phyloP scores from a whole-genome alignment of 2,113 vertebrate genomes.

The Toxotes jaculatrix region DNA sequence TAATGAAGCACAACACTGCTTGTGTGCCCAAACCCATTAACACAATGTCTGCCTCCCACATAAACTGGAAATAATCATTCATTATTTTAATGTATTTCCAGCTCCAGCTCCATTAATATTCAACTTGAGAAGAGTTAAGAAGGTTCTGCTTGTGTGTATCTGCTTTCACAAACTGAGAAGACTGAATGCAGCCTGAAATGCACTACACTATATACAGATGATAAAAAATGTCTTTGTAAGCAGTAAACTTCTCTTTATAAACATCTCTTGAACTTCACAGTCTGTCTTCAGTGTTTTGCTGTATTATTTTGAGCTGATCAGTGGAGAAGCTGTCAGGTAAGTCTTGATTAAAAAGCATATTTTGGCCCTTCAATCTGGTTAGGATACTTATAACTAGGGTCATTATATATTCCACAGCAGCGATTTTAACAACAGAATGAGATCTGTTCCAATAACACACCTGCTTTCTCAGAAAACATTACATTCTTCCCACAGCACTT shows the following conservation, averaged over 20 bases:
- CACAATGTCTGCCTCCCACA: conserved; percentile 42
- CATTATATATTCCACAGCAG: neutral
- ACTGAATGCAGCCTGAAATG: neutral
- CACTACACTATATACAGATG: neutral
- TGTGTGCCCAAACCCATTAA: conserved; percentile 53
- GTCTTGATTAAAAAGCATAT: neutral
- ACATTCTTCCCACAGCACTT: neutral
- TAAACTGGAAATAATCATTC: conserved; percentile 27
- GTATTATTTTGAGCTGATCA: neutral
- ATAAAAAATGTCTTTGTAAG: neutral
- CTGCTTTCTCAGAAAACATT: neutral
- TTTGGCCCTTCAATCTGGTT: neutral
- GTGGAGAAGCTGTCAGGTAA: neutral
- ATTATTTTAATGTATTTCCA: conserved; percentile 46
- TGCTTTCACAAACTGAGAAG: neutral
- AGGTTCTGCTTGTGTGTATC: conserved; percentile 3
- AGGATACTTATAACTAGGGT: neutral
- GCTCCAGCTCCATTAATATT: conserved; percentile 40
- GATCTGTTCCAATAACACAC: neutral
- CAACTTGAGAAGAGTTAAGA: conserved; percentile 3
- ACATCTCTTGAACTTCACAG: neutral
- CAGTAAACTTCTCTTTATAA: neutral
- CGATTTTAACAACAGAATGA: neutral
- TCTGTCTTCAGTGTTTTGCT: neutral
- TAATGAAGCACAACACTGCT: conserved; percentile 26